phyloP scores from a whole-genome alignment of 2,113 vertebrate species.

The Myxocyprinus asiaticus region DNA sequence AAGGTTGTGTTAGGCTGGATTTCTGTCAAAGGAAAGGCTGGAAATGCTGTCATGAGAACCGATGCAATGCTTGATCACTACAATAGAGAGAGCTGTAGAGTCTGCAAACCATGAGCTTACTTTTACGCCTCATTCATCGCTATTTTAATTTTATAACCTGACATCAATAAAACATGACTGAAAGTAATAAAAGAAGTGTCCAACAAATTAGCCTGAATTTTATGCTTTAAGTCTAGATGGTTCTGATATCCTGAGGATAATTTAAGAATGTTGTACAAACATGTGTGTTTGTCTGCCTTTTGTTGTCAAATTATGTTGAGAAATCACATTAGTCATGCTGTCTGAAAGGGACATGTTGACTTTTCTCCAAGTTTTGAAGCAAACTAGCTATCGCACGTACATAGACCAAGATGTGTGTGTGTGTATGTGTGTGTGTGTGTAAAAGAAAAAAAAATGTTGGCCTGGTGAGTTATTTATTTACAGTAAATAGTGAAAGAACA shows the following conservation, averaged over 20 bases:
- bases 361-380: background rate
- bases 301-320: too few relatives aligned
- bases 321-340: background rate
- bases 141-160: background rate
- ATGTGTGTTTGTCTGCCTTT: too few relatives aligned
- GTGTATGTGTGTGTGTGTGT: background rate
- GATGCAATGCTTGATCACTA: constrained; percentile 63
- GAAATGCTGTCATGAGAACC: constrained; percentile 63
- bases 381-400: background rate
- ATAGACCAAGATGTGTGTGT: background rate
- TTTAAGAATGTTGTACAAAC: too few relatives aligned
- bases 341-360: background rate
- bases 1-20: constrained; percentile 60
- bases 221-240: too few relatives aligned
- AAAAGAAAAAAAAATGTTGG: background rate
- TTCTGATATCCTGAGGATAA: too few relatives aligned
- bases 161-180: background rate
- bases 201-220: too few relatives aligned
- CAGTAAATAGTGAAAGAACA: background rate
- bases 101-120: too few relatives aligned
- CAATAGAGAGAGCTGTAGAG: constrained; percentile 13
- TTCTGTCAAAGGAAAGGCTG: constrained; percentile 58
- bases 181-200: background rate
- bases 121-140: background rate
- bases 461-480: background rate